Evolutionary conservation across 37 sponge, comb jelly and placozoan species (phyloP).

Genomic region (Halisarca cf. caerulea): DNA sequence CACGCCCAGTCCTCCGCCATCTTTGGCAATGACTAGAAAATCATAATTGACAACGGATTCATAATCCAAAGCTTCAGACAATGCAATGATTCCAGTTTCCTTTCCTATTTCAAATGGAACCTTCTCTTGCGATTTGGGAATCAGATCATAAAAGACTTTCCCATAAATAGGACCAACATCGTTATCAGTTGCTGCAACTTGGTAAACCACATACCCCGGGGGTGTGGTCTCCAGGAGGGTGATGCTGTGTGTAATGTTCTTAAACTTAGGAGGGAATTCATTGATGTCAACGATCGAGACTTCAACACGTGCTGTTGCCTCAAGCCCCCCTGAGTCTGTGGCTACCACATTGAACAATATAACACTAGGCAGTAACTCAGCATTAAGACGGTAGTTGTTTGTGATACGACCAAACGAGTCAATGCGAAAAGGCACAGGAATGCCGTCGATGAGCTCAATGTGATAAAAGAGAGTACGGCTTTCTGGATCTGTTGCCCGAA

Average conservation of each 20-base stretch:
- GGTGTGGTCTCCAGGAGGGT: constrained; percentile 27
- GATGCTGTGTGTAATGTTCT: neutral
- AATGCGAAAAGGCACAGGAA: neutral
- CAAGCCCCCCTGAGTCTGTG: neutral
- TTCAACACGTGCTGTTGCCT: constrained; percentile 14
- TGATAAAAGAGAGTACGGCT: neutral
- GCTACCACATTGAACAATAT: neutral
- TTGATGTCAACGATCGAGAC: constrained; percentile 49
- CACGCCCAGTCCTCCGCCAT: constrained; percentile 35
- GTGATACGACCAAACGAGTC: neutral
- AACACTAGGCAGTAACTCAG: neutral
- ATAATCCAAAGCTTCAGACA: constrained; percentile 42
- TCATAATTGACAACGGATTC: constrained; percentile 25
- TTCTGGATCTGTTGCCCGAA: neutral
- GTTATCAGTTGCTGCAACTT: constrained; percentile 48
- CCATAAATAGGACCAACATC: constrained; percentile 39
- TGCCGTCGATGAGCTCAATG: neutral
- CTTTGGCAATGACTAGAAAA: constrained; percentile 21
- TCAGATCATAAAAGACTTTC: neutral
- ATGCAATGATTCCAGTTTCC: constrained; percentile 45
- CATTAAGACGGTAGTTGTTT: neutral
- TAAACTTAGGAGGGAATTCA: constrained; percentile 51
- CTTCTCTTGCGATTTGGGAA: neutral
- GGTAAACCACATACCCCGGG: constrained; percentile 24
- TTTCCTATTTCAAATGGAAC: constrained; percentile 47